phyloP scores from a whole-genome alignment of 2,113 vertebrate species.

The Eurystomus gularis region DNA sequence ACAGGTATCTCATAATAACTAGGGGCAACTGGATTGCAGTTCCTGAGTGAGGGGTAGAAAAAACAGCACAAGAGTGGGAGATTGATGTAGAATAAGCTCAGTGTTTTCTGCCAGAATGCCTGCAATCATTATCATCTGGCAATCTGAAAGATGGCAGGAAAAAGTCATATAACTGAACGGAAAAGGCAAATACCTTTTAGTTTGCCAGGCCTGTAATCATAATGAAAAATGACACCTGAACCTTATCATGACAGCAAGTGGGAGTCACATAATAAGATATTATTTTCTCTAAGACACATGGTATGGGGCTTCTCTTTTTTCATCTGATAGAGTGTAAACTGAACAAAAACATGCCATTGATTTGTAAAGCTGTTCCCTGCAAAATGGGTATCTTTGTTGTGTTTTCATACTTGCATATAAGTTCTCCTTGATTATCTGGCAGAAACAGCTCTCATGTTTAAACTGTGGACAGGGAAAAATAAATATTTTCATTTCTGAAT shows the following conservation, averaged over 20 bases:
- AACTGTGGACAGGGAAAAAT: neutral
- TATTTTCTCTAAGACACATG: neutral
- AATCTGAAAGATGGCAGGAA: neutral
- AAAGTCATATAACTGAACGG: neutral
- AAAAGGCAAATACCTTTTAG: neutral
- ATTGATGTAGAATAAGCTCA: neutral
- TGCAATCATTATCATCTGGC: neutral
- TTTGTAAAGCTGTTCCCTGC: neutral
- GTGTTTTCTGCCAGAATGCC: neutral
- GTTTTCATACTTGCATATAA: neutral
- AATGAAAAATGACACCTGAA: conserved; percentile 3
- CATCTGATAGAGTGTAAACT: neutral
- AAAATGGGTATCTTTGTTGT: neutral
- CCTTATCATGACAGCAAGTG: neutral
- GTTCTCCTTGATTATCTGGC: neutral
- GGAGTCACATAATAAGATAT: neutral
- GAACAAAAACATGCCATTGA: neutral
- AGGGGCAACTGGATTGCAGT: neutral
- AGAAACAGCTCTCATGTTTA: neutral
- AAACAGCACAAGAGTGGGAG: neutral
- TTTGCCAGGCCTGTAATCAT: neutral
- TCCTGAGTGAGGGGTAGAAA: neutral
- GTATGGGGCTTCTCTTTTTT: neutral
- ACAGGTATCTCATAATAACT: neutral
- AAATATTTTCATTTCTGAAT: neutral